Evolutionary conservation across 2,888 invertebrate genomes (phyloP).

Genomic region (Desoria tigrina): DNA sequence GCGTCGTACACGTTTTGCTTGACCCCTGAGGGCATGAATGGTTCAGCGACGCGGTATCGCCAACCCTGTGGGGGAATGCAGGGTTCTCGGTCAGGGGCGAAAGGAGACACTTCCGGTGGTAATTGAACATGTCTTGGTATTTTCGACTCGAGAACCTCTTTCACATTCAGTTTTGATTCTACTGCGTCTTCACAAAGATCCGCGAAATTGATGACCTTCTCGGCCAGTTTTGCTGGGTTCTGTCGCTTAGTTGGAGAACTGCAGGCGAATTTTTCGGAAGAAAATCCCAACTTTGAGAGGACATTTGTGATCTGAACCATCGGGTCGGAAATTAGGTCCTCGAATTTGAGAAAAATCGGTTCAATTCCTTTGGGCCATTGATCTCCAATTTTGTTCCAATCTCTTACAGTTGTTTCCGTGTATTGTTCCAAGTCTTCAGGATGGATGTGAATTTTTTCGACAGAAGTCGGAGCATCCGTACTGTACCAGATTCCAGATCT

Average conservation of each 20-base stretch:
- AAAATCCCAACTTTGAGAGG: conserved; percentile 24
- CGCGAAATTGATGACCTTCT: conserved; percentile 30
- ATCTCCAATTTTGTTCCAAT: conserved; percentile 31
- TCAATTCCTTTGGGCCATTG: conserved; percentile 31
- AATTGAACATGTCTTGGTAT: conserved; percentile 13
- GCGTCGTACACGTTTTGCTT: conserved; percentile 43
- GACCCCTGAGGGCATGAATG: conserved; percentile 26
- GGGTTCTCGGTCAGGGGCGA: conserved; percentile 40
- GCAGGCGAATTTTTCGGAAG: conserved; percentile 18
- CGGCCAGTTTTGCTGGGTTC: conserved; percentile 20
- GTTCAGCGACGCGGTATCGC: conserved; percentile 39
- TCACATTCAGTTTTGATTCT: conserved; percentile 18
- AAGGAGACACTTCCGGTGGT: conserved; percentile 15
- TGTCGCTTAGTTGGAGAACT: conserved; percentile 20
- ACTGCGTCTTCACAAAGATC: conserved; percentile 10
- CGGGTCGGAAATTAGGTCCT: conserved; percentile 21
- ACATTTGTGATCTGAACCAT: conserved; percentile 18
- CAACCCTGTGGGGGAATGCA: conserved; percentile 35
- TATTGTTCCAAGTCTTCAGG: conserved; percentile 18
- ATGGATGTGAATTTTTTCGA: conserved; percentile 8
- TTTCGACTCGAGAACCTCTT: conserved; percentile 18
- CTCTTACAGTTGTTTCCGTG: not conserved
- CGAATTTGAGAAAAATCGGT: conserved; percentile 36
- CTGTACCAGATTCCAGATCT: conserved; percentile 28
- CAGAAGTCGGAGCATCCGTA: not conserved